A percentile compares a stretch with the other conserved stretches of the same genome.
Conservation (phyloP, 2,113 vertebrate genomes). For the Macrotis lagotis region DNA sequence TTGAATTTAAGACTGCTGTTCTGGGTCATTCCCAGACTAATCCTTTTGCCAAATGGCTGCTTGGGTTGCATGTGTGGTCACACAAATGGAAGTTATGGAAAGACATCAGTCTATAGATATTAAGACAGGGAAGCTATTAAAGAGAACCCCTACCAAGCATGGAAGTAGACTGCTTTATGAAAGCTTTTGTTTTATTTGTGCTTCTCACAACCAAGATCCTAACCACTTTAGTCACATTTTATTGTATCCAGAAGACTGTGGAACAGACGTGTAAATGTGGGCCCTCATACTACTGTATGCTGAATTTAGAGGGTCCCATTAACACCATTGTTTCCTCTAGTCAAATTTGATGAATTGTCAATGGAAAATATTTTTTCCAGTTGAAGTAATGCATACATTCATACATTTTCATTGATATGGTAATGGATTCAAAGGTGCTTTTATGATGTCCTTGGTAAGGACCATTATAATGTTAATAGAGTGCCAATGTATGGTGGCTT, state of each 20-base stretch:
- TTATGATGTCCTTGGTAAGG: slow-evolving; percentile 43
- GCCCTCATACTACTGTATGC: slow-evolving; percentile 18
- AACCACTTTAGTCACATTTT: background rate
- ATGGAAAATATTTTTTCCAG: slow-evolving; percentile 55
- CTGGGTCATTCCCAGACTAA: background rate
- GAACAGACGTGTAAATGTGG: slow-evolving; percentile 35
- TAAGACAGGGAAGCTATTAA: background rate
- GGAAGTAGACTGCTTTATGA: slow-evolving; percentile 16
- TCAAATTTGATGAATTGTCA: slow-evolving; percentile 43
- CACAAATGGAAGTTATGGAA: background rate
- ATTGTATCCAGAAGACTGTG: slow-evolving; percentile 19
- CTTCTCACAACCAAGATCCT: background rate
- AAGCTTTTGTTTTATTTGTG: slow-evolving; percentile 15
- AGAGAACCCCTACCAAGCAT: background rate
- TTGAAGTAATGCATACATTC: slow-evolving; percentile 33
- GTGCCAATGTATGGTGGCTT: slow-evolving; percentile 32
- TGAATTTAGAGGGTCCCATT: background rate
- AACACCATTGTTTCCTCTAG: background rate
- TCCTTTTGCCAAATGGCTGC: slow-evolving; percentile 2
- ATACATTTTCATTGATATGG: slow-evolving; percentile 12
- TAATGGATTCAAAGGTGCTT: slow-evolving; percentile 38
- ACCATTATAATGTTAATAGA: slow-evolving; percentile 61
- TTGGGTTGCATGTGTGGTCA: background rate
- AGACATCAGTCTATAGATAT: background rate
- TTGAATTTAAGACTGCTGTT: background rate